Evolutionary conservation across 1,140 invertebrate genomes (phyloP).

Genomic region (Magallana gigas): DNA sequence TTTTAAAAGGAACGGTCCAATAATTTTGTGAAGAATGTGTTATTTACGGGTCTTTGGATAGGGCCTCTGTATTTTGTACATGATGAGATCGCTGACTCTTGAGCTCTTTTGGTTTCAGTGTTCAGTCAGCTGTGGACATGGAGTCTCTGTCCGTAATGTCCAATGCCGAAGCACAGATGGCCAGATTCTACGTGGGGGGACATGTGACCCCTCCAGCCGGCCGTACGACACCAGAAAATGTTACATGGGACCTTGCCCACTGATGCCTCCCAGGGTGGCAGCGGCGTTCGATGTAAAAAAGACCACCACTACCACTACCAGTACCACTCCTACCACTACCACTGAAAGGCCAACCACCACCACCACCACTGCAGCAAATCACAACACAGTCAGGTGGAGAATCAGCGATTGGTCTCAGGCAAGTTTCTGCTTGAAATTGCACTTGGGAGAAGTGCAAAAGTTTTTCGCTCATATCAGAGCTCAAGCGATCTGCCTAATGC

Average conservation of each 20-base stretch:
- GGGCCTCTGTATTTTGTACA: background rate
- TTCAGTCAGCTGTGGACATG: slow-evolving; percentile 76
- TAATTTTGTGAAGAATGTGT: background rate
- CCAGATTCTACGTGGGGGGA: slow-evolving; percentile 56
- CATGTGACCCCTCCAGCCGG: slow-evolving; percentile 65
- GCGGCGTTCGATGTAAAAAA: slow-evolving; percentile 12
- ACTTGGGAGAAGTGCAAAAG: background rate
- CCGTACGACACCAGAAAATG: slow-evolving; percentile 63
- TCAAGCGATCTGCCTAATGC: background rate
- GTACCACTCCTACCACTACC: slow-evolving; percentile 39
- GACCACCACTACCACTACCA: slow-evolving; percentile 58
- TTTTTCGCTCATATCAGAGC: background rate
- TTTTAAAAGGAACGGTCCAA: too few relatives aligned
- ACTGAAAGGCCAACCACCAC: slow-evolving; percentile 59
- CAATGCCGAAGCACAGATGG: slow-evolving; percentile 59
- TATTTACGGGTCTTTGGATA: background rate
- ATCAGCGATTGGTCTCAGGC: slow-evolving; percentile 72
- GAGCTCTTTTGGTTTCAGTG: slow-evolving; percentile 68
- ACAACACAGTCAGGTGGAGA: slow-evolving; percentile 58
- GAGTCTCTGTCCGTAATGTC: slow-evolving; percentile 61
- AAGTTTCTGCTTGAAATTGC: background rate
- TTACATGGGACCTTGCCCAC: slow-evolving; percentile 62
- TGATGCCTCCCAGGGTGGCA: slow-evolving; percentile 37
- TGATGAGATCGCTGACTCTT: background rate
- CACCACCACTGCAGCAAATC: slow-evolving; percentile 47